phyloP scores from a whole-genome alignment of 2,113 vertebrate species.

The Chunga burmeisteri region DNA sequence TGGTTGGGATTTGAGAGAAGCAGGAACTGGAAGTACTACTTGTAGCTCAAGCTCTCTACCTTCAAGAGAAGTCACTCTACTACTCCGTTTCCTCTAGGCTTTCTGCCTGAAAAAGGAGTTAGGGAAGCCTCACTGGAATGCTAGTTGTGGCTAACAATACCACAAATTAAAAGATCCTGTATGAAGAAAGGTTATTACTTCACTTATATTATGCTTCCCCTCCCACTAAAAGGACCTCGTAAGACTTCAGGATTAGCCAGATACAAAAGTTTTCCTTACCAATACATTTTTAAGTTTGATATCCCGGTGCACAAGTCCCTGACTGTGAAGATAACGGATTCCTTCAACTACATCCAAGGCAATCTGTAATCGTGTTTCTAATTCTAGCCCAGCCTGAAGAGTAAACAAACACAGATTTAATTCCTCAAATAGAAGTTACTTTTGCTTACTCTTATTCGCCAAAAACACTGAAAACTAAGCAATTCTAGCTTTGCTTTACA shows the following conservation, averaged over 20 bases:
- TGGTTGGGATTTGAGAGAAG: background rate
- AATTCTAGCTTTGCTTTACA: background rate
- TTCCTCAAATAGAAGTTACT: background rate
- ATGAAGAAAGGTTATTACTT: background rate
- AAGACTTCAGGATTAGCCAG: background rate
- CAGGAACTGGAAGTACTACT: background rate
- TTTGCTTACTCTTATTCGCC: background rate
- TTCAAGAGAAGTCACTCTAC: background rate
- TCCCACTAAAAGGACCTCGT: background rate
- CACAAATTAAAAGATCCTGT: rapidly evolving
- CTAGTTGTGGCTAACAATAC: background rate
- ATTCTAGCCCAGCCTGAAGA: constrained; percentile 82
- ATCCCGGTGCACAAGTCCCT: constrained; percentile 94
- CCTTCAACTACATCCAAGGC: constrained; percentile 97
- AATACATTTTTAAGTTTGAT: constrained; percentile 98
- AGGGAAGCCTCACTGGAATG: background rate
- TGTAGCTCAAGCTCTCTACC: background rate
- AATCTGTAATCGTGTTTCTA: constrained; percentile 88
- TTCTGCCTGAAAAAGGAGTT: background rate
- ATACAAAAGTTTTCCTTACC: constrained; percentile 74
- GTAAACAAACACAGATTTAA: background rate
- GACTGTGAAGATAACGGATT: constrained; percentile 93
- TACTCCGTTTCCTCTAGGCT: background rate
- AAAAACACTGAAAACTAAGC: background rate
- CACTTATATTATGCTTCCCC: background rate